Base-by-base conservation (phyloP, 2,888 invertebrate genomes). In the Bimastos eiseni region DNA sequence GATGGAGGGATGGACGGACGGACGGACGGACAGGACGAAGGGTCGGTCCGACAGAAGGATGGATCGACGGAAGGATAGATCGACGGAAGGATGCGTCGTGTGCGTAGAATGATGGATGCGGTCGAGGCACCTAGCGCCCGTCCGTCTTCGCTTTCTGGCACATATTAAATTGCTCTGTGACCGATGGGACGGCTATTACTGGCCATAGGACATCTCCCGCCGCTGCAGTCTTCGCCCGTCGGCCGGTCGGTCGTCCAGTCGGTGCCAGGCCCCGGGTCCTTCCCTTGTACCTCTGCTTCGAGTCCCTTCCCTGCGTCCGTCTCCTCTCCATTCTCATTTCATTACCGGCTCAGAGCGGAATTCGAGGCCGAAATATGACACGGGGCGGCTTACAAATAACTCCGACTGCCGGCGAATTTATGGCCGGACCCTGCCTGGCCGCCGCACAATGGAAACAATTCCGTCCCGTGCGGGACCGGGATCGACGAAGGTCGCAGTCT, bases 91-190 rank as follows among this genome's bases (percentile, higher is more conserved):
- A 86, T 86, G 86, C 30, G 70, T n/a, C 70, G 30, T 70, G 30
- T n/a, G 70, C 36, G 86, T 86, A 8, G 86, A 37, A 34, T 86
- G 86, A 86, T 86, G 36, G 86, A 86, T 86, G 86, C 70, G 70
- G 70, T 70, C 70, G 70, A 70, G 70, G 70, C 70, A 70, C 70
- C 70, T n/a, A 70, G 41, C 89, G 89, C 41, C 90, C 38, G 37
- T 89, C 70, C 36, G 84, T 90, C 90, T 83, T 30, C 33, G 36
- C 37, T 37, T 83, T 90, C 84, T 90, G 90, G 84, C 90, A 90
- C 83, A 83, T 90, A 90, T 90, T 90, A 90, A 90, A 90, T 90
- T 90, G 90, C 90, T 90, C 84, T 84, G 84, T 88, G 88, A 90
- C 90, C 90, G 90, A 90, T 90, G 83, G 70, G 86, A 86, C 34